These are phyloP conservation scores for Phataginus tetradactyla DNA, from an alignment of 2,797 vertebrate genomes.

Conservation along the genomic window DNA sequence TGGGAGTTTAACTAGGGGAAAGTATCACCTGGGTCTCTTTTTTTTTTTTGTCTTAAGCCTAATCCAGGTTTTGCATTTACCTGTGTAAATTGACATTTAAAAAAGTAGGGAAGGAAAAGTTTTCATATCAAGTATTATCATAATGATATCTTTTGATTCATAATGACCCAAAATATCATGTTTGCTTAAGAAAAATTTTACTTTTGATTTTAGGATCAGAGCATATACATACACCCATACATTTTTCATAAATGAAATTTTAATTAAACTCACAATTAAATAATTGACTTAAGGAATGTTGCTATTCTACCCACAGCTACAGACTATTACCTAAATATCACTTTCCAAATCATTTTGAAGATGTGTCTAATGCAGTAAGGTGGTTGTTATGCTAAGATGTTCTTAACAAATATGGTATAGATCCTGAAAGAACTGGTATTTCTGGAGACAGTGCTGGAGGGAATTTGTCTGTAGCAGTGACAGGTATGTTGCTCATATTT, in stretches of 20 bases:
- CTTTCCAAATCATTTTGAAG: slow-evolving; percentile 92
- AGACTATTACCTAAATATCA: slow-evolving; percentile 90
- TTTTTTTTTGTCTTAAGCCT: background rate
- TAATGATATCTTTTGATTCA: background rate
- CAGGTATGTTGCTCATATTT: slow-evolving; percentile 85
- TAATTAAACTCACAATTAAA: background rate
- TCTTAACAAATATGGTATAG: slow-evolving; percentile 89
- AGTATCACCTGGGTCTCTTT: background rate
- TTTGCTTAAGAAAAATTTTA: background rate
- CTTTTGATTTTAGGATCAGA: background rate
- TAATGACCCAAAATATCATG: background rate
- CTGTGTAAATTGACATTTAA: background rate
- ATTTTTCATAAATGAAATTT: background rate
- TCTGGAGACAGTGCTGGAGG: slow-evolving; percentile 95
- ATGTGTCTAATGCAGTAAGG: slow-evolving; percentile 89
- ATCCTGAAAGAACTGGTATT: slow-evolving; percentile 89
- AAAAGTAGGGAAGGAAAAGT: background rate
- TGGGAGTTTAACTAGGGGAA: background rate
- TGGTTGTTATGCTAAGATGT: slow-evolving; percentile 89
- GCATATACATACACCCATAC: too few species aligned
- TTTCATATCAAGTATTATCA: background rate
- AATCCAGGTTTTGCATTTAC: background rate
- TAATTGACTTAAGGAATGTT: background rate
- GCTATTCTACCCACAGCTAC: slow-evolving; percentile 85
- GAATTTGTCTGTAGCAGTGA: slow-evolving; percentile 92